A percentile compares a stretch with the other conserved stretches of the same genome.
phyloP scores from a whole-genome alignment of 2,113 vertebrate species.

The Ariopsis seemanni region DNA sequence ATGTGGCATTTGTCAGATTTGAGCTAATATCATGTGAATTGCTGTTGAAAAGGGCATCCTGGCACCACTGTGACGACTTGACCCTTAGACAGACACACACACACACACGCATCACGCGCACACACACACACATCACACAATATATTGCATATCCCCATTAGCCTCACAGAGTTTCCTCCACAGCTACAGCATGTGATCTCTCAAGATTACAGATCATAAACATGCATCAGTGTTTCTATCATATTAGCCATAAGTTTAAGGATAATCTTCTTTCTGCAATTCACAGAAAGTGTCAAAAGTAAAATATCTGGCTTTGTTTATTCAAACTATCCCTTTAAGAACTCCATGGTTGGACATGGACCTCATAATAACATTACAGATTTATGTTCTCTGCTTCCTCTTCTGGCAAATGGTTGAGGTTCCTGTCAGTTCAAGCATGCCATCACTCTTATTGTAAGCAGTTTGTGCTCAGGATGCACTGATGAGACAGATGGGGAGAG shows the following conservation, averaged over 20 bases:
- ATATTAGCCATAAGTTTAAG: no score
- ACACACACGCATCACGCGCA: not conserved
- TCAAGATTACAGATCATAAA: not conserved
- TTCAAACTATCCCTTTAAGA: not conserved
- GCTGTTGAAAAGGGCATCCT: slow-evolving; percentile 34
- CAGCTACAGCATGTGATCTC: not conserved
- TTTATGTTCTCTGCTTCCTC: slow-evolving; percentile 34
- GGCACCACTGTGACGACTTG: not conserved
- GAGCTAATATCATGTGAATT: slow-evolving; percentile 38
- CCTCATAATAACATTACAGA: slow-evolving; percentile 23
- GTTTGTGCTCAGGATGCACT: slow-evolving; percentile 20
- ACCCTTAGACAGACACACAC: not conserved
- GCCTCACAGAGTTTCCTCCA: not conserved
- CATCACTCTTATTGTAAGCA: slow-evolving; percentile 29
- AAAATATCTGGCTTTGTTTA: not conserved
- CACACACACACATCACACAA: not conserved
- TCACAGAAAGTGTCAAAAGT: not conserved
- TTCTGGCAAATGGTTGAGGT: slow-evolving; percentile 32
- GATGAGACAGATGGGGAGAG: not conserved
- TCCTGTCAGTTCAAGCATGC: slow-evolving; percentile 35
- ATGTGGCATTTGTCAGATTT: slow-evolving; percentile 42
- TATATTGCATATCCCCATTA: not conserved
- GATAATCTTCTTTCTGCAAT: not conserved
- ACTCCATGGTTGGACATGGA: not conserved
- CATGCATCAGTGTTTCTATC: not conserved